Conservation (phyloP, 1,140 invertebrate species). For the Formica exsecta region DNA sequence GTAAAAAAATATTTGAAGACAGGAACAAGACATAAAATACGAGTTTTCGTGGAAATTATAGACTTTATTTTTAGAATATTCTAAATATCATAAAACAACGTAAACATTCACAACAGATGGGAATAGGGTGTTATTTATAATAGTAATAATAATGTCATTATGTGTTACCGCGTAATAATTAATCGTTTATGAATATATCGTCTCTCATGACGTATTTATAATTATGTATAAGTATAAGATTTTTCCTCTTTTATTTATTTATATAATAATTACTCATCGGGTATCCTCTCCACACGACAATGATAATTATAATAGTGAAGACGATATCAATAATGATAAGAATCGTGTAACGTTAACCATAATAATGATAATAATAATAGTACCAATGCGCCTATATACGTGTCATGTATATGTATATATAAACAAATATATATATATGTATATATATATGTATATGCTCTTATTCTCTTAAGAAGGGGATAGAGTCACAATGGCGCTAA, state of each 20-base stretch:
- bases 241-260: slow-evolving; percentile 71
- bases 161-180: slow-evolving; percentile 78
- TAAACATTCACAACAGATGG: slow-evolving; percentile 82
- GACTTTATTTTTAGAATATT: slow-evolving; percentile 83
- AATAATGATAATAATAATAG: slow-evolving; percentile 71
- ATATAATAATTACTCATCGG: slow-evolving; percentile 68
- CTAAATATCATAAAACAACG: slow-evolving; percentile 82
- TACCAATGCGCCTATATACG: slow-evolving; percentile 60
- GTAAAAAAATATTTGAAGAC: not conserved
- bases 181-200: slow-evolving; percentile 77
- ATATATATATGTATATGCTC: slow-evolving; percentile 69
- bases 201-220: slow-evolving; percentile 74
- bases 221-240: slow-evolving; percentile 79
- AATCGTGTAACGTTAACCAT: slow-evolving; percentile 62
- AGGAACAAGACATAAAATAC: not conserved
- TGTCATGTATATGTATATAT: slow-evolving; percentile 57
- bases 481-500: slow-evolving; percentile 73
- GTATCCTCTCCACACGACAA: slow-evolving; percentile 57
- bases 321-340: slow-evolving; percentile 67
- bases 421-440: slow-evolving; percentile 47
- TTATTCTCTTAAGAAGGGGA: slow-evolving; percentile 67
- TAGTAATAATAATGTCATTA: slow-evolving; percentile 80
- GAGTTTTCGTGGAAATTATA: slow-evolving; percentile 79
- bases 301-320: slow-evolving; percentile 69
- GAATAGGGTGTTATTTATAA: slow-evolving; percentile 77